Conservation (phyloP, 1,140 invertebrate species). For the Frieseomelitta varia region DNA sequence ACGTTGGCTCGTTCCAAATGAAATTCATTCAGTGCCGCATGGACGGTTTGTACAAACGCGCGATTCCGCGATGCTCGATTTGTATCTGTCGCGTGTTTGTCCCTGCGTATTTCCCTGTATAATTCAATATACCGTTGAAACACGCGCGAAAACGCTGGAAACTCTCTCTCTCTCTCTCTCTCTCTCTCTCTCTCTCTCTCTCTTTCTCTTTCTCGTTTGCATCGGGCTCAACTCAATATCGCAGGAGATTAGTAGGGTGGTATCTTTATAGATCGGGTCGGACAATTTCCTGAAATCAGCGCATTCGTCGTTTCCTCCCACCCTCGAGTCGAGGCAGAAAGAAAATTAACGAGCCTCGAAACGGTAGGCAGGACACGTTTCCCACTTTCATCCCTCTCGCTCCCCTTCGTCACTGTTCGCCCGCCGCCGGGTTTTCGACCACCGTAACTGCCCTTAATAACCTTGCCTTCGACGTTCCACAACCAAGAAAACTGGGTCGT, state of each 20-base stretch:
- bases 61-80: too few relatives aligned
- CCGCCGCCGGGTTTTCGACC: slow-evolving; percentile 41
- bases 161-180: background rate
- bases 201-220: background rate
- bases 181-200: too few relatives aligned
- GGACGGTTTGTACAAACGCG: too few relatives aligned
- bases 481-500: slow-evolving; percentile 56
- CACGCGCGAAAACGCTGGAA: background rate
- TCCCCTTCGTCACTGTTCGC: background rate
- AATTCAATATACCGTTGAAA: background rate
- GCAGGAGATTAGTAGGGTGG: background rate
- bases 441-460: slow-evolving; percentile 54
- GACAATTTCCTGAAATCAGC: slow-evolving; percentile 40
- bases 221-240: background rate
- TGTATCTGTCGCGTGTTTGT: too few relatives aligned
- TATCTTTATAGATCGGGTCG: slow-evolving; percentile 17
- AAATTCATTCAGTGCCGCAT: too few relatives aligned
- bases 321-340: slow-evolving; percentile 3
- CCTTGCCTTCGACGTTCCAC: background rate
- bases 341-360: slow-evolving; percentile 57
- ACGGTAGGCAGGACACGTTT: slow-evolving; percentile 53
- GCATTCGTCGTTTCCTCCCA: background rate
- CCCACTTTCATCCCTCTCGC: slow-evolving; percentile 18
- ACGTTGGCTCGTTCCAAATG: too few relatives aligned
- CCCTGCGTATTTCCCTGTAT: background rate